Evolutionary conservation across 2,113 vertebrate genomes (phyloP), one percentile per base, ranked within the genome.

Genomic region (Oryctolagus cuniculus): DNA sequence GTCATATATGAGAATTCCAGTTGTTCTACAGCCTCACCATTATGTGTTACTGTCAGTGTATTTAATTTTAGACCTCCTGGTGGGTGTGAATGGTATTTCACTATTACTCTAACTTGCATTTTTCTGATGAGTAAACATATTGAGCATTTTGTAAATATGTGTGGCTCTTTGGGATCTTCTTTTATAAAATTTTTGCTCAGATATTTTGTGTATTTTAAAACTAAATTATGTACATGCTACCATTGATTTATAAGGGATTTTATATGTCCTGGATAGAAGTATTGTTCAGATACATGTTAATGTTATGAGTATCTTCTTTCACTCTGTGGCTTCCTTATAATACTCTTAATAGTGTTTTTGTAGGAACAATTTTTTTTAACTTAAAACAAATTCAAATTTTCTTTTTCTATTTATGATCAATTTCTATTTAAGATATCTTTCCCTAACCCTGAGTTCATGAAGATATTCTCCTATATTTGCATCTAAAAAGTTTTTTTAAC

Each of bases 71-170:
- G 72, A n/a, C 61, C 15, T 80, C 69, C 25, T 70, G n/a, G 38
- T 83, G 19, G 16, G 34, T 87, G 7, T n/a, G 63, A 78, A 49
- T 80, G 29, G 29, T 55, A 74, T 78, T 83, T 72, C n/a, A 55
- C 63, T 72, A 74, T 25, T n/a, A n/a, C 21, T 87, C 87, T 70
- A 21, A 72, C 69, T 87, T 78, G 31, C n/a, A 64, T 86, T 61
- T 89, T 93, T 91, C 44, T 86, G 51, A 87, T 63, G 31, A 93
- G 36, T 78, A 73, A 78, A 53, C 1, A 78, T 63, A 21, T 31
- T 61, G 44, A 82, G 29, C 22, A 27, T 34, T 74, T 95, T 87
- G 77, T 75, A 27, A 77, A 74, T 51, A 10, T 24, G 27, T 78
- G 34, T n/a, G 25, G 2, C 31, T 4, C 21, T 86, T 79, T 58